These are phyloP conservation scores for Lycaon pictus DNA, from an alignment of 2,113 vertebrate species.

Conservation along the genomic window DNA sequence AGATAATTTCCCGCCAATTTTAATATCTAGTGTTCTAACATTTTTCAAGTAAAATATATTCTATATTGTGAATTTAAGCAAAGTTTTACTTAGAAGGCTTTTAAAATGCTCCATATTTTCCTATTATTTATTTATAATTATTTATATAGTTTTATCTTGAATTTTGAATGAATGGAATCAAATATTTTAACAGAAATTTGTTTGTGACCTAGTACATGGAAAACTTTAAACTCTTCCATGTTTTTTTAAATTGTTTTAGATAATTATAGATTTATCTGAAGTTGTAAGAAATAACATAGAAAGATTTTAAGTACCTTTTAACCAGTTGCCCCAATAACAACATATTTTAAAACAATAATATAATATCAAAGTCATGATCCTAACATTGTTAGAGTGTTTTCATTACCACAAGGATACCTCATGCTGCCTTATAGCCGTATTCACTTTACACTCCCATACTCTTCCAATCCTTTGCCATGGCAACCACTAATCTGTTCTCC, in stretches of 20 bases:
- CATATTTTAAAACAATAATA: background rate
- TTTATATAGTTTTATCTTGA: background rate
- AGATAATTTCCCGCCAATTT: background rate
- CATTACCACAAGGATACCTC: background rate
- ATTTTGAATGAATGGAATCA: background rate
- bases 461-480: background rate
- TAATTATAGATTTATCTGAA: background rate
- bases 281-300: background rate
- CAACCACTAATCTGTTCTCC: background rate
- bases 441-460: background rate
- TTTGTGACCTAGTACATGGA: background rate
- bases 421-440: background rate
- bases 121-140: background rate
- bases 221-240: background rate
- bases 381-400: background rate
- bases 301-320: background rate
- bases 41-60: background rate
- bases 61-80: background rate
- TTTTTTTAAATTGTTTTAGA: background rate
- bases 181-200: background rate
- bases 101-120: background rate
- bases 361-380: background rate
- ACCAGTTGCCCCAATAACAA: background rate
- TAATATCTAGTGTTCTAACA: background rate
- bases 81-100: background rate